Percentiles rank a stretch among this genome's conserved stretches.
These are phyloP conservation scores for Naja naja DNA, from an alignment of 2,113 vertebrate genomes.

Conservation along the genomic window DNA sequence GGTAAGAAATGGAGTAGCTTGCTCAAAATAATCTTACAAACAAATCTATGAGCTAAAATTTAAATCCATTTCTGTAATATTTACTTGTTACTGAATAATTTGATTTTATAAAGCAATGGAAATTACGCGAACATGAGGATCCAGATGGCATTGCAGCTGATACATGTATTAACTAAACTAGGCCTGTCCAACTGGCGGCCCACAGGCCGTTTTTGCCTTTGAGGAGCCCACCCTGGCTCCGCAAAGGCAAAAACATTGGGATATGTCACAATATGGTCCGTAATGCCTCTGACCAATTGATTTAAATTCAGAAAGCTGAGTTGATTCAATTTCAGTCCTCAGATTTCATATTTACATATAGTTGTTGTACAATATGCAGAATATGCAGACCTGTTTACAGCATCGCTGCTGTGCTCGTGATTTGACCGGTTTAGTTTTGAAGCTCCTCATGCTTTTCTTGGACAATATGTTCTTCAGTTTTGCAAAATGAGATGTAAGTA, in stretches of 20 bases:
- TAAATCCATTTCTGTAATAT: not conserved
- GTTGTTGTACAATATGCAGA: not conserved
- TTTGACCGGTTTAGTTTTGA: not conserved
- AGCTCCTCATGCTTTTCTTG: conserved; percentile 7
- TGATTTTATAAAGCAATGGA: not conserved
- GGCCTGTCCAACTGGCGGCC: no score
- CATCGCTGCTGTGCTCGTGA: not conserved
- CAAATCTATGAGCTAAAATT: not conserved
- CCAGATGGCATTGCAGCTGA: not conserved
- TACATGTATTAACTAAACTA: not conserved
- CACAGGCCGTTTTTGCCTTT: no score
- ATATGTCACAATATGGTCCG: no score
- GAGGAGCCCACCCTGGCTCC: no score
- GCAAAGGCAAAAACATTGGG: no score
- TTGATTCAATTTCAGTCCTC: not conserved
- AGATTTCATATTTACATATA: not conserved
- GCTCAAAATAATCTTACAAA: not conserved
- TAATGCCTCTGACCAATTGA: not conserved
- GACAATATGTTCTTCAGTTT: not conserved
- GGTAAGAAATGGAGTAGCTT: not conserved
- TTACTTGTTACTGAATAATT: not conserved
- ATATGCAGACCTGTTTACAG: not conserved
- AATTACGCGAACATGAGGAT: not conserved
- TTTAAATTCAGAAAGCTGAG: not conserved
- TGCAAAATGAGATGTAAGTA: not conserved